Conservation (phyloP, 1,140 invertebrate species). For the Neelides sp. region DNA sequence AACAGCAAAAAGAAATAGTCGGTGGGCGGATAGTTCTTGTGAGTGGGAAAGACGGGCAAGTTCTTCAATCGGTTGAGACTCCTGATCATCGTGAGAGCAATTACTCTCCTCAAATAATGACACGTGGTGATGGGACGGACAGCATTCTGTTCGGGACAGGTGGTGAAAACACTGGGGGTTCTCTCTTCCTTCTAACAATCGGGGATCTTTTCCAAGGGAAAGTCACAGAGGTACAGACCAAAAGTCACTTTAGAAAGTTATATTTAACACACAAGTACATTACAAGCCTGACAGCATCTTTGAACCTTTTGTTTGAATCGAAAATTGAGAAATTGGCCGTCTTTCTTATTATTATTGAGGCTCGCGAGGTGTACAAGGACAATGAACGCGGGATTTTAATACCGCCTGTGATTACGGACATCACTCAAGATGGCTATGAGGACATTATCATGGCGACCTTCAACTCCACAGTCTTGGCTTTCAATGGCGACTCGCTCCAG, state of each 20-base stretch:
- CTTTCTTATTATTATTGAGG: too few species aligned
- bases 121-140: conserved; percentile 42
- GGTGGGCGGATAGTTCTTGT: conserved; percentile 52
- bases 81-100: conserved; percentile 52
- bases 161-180: conserved; percentile 56
- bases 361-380: conserved; percentile 34
- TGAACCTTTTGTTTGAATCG: too few species aligned
- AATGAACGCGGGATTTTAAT: conserved; percentile 42
- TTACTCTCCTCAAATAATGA: conserved; percentile 54
- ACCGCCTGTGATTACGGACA: conserved; percentile 58
- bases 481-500: conserved; percentile 52
- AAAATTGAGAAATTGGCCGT: too few species aligned
- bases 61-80: conserved; percentile 48
- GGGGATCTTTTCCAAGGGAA: conserved; percentile 43
- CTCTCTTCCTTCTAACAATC: conserved; percentile 51
- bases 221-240: too few species aligned
- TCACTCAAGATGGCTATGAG: conserved; percentile 55
- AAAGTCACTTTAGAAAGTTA: conserved; percentile 35
- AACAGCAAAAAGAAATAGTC: conserved; percentile 31
- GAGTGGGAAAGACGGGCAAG: conserved; percentile 53
- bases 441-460: conserved; percentile 63
- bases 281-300: too few species aligned
- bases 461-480: conserved; percentile 52
- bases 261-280: too few species aligned
- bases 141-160: conserved; percentile 58